A percentile compares a stretch with the other conserved stretches of the same genome.
phyloP scores from a whole-genome alignment of 30 jellyfish, hydroid and myxozoan species.

The Rhopilema esculentum region DNA sequence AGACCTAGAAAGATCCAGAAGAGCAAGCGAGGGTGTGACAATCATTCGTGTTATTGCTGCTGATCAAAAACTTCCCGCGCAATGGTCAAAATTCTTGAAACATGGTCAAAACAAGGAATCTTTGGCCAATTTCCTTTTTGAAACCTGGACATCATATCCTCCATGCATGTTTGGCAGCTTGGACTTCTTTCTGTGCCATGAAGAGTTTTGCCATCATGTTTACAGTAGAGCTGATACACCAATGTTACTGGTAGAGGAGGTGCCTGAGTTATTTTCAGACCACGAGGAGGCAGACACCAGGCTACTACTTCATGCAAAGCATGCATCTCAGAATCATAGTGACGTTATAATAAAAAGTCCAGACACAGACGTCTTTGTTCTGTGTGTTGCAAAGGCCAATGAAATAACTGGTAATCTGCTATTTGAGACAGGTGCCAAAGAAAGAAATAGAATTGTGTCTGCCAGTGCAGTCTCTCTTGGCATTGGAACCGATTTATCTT shows the following conservation, averaged over 20 bases:
- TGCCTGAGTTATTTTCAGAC: conserved; percentile 62
- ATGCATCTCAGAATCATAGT: conserved; percentile 55
- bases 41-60: conserved; percentile 7
- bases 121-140: conserved; percentile 12
- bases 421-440: conserved; percentile 60
- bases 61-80: conserved; percentile 36
- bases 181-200: conserved; percentile 54
- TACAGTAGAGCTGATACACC: conserved; percentile 11
- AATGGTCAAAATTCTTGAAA: conserved; percentile 46
- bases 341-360: conserved; percentile 66
- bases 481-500: conserved; percentile 57
- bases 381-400: conserved; percentile 23
- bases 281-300: conserved; percentile 90
- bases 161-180: conserved; percentile 27
- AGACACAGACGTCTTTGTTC: conserved; percentile 79
- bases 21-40: conserved; percentile 49
- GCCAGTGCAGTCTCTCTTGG: conserved; percentile 21
- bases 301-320: conserved; percentile 65
- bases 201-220: conserved; percentile 48
- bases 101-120: conserved; percentile 52
- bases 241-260: conserved; percentile 16
- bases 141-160: conserved; percentile 12
- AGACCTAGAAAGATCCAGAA: conserved; percentile 27
- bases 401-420: conserved; percentile 17
- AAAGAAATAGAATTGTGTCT: conserved; percentile 37